phyloP scores from a whole-genome alignment of 2,797 vertebrate species.

The Trematomus bernacchii region DNA sequence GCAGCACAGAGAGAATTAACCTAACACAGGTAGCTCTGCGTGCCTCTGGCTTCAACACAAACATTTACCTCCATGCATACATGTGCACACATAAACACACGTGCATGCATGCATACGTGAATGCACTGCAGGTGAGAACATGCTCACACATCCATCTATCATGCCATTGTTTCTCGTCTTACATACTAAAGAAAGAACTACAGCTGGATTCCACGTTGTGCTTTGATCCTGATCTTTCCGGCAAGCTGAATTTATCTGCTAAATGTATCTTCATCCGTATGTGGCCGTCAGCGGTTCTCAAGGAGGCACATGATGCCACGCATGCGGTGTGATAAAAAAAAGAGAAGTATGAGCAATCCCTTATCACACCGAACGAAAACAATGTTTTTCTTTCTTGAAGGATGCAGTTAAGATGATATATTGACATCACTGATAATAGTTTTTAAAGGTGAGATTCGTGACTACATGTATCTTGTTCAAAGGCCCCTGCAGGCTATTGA shows the following conservation, averaged over 20 bases:
- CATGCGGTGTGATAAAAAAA: conserved; percentile 34
- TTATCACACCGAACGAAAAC: conserved; percentile 32
- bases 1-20: conserved; percentile 40
- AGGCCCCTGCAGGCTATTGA: conserved; percentile 6
- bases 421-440: conserved; percentile 21
- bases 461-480: conserved; percentile 26
- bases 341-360: conserved; percentile 39
- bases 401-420: conserved; percentile 27
- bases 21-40: conserved; percentile 51
- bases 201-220: conserved; percentile 29
- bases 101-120: conserved; percentile 5
- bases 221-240: conserved; percentile 57
- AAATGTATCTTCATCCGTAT: conserved; percentile 51
- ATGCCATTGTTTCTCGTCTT: conserved; percentile 25
- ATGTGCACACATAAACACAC: background rate
- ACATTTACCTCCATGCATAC: conserved; percentile 30
- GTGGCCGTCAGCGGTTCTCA: conserved; percentile 50
- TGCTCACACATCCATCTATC: conserved; percentile 8
- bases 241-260: conserved; percentile 63
- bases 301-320: conserved; percentile 38
- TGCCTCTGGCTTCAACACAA: conserved; percentile 49
- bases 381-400: conserved; percentile 20
- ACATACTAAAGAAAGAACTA: conserved; percentile 17
- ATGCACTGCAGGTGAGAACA: conserved; percentile 43
- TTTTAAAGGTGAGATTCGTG: conserved; percentile 34